These are phyloP conservation scores for Zaprionus capensis DNA, from an alignment of 1,140 invertebrate species.

Conservation along the genomic window DNA sequence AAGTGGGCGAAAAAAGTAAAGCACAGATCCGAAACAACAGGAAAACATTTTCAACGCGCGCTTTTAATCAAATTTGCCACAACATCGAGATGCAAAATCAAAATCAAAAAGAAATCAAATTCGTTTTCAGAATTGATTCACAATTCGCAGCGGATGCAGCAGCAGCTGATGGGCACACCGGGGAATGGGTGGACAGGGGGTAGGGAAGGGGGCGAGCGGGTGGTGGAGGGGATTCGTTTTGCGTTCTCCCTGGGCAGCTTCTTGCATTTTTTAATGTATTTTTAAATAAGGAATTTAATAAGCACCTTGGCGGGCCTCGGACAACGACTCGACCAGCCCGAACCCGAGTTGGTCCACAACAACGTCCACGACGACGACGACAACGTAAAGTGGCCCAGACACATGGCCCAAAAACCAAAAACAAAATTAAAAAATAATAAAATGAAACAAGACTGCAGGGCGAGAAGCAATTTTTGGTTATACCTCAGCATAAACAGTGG, in stretches of 20 bases:
- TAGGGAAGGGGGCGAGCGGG: not conserved
- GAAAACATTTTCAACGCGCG: conserved; percentile 75
- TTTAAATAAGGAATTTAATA: conserved; percentile 83
- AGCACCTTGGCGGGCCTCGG: conserved; percentile 77
- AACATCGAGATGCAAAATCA: conserved; percentile 55
- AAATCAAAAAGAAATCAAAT: conserved; percentile 69
- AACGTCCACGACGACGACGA: conserved; percentile 63
- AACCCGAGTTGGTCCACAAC: conserved; percentile 43
- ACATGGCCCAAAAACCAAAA: conserved; percentile 57
- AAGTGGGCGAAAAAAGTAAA: not conserved
- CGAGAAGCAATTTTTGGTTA: conserved; percentile 63
- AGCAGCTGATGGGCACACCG: conserved; percentile 27
- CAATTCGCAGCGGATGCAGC: conserved; percentile 41
- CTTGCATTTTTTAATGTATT: conserved; percentile 83
- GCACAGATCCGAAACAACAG: conserved; percentile 40
- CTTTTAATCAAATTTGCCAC: conserved; percentile 73
- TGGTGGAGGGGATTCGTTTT: conserved; percentile 42
- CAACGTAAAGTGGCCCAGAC: conserved; percentile 80
- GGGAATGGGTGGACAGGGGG: not conserved
- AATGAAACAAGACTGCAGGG: conserved; percentile 60
- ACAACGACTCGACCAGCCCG: conserved; percentile 48
- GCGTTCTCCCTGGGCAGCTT: conserved; percentile 66
- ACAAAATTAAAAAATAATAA: conserved; percentile 29
- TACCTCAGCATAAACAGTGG: conserved; percentile 51
- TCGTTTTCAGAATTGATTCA: conserved; percentile 44